These are phyloP conservation scores for Ectropis crepuscularia DNA, from an alignment of 2,888 invertebrate species.

Conservation along the genomic window DNA sequence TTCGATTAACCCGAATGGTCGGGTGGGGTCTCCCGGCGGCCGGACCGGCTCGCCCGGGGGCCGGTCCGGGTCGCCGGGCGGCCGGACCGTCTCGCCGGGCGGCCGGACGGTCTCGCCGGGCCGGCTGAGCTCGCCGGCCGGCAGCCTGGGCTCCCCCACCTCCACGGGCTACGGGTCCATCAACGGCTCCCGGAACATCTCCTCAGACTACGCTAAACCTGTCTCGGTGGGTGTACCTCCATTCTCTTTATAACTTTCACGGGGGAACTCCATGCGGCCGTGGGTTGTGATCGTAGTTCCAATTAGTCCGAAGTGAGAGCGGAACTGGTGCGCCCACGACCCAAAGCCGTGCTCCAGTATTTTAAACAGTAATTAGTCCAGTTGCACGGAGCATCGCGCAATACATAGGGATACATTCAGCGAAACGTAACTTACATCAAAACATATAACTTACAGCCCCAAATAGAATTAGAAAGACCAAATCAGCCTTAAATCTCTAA, in stretches of 20 bases:
- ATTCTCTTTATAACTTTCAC: not conserved
- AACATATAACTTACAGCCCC: too few relatives aligned
- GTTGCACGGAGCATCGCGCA: too few relatives aligned
- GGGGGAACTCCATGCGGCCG: too few relatives aligned
- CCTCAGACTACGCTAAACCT: slow-evolving; percentile 81
- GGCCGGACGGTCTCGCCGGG: slow-evolving; percentile 52
- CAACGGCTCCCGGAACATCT: slow-evolving; percentile 86
- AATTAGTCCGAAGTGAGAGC: too few relatives aligned
- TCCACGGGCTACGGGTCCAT: slow-evolving; percentile 92
- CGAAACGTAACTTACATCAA: too few relatives aligned
- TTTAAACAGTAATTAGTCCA: too few relatives aligned
- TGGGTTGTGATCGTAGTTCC: too few relatives aligned
- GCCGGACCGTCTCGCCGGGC: slow-evolving; percentile 47
- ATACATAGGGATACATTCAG: too few relatives aligned
- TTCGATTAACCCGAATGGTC: slow-evolving; percentile 89
- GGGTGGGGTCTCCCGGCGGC: slow-evolving; percentile 75
- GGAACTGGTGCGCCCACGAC: too few relatives aligned
- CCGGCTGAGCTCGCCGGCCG: slow-evolving; percentile 64
- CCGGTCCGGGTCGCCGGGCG: slow-evolving; percentile 42
- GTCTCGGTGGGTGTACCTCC: slow-evolving; percentile 84
- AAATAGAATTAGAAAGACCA: too few relatives aligned
- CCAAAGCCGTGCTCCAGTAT: too few relatives aligned
- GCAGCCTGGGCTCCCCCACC: slow-evolving; percentile 79
- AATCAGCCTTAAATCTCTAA: too few relatives aligned
- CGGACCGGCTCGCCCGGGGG: slow-evolving; percentile 82